Evolutionary conservation across 37 sponge, comb jelly and placozoan species (phyloP).

Genomic region (Dysidea cf. avara): DNA sequence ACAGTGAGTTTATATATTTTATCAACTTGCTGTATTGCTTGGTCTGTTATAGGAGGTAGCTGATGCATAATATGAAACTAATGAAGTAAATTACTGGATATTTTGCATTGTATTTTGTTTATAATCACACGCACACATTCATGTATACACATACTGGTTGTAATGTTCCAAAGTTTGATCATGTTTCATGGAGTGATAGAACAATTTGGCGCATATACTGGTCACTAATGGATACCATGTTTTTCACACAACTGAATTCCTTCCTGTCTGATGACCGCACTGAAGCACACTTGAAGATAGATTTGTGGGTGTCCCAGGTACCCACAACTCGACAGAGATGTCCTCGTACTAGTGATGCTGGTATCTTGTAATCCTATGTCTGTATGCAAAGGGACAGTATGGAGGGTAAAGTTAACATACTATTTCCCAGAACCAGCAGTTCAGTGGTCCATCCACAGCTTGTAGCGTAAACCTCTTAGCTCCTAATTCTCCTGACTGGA

Average conservation of each 20-base stretch:
- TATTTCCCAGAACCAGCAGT: slow-evolving; percentile 73
- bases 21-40: too few relatives aligned
- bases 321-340: slow-evolving; percentile 47
- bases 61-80: too few relatives aligned
- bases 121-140: too few relatives aligned
- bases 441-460: slow-evolving; percentile 51
- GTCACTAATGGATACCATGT: slow-evolving; percentile 32
- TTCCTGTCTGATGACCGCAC: slow-evolving; percentile 20
- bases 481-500: neutral
- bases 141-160: too few relatives aligned
- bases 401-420: slow-evolving; percentile 17
- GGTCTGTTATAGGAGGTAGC: too few relatives aligned
- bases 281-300: slow-evolving; percentile 48
- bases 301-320: slow-evolving; percentile 26
- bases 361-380: slow-evolving; percentile 21
- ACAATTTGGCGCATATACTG: slow-evolving; percentile 42
- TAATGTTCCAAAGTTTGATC: neutral
- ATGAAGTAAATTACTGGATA: too few relatives aligned
- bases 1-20: too few relatives aligned
- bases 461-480: slow-evolving; percentile 42
- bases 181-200: slow-evolving; percentile 13
- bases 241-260: slow-evolving; percentile 18
- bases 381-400: slow-evolving; percentile 21
- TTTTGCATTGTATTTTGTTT: too few relatives aligned
- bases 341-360: neutral